Base-by-base conservation (phyloP, 2,113 vertebrate species). In the Cranoglanis bouderius region DNA sequence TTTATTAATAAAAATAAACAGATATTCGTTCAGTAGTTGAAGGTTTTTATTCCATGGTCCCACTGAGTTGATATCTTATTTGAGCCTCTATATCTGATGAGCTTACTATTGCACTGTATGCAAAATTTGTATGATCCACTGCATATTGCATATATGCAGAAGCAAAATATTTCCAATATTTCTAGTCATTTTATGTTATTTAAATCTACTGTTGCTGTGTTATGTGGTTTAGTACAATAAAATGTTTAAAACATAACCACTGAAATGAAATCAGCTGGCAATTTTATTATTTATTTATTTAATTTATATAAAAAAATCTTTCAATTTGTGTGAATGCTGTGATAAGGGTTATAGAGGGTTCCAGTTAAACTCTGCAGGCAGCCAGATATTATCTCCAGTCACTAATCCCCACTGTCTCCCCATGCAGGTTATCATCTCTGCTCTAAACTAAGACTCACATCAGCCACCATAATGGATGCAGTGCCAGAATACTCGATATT, bases 401-500 rank as follows among this genome's bases (percentile, higher is more conserved):
- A 89, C 86, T 89, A 89, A 89, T 90, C 81, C 88, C 59, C 53
- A 53, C 43, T 90, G 85, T 83, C 81, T 81, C 51, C 21, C 32
- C 63, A 51, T 70, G 57, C 89, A 92, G 92, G 89, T 74, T 85
- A 90, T 87, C 74, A 16, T 87, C 87, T 84, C 87, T 78, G 77
- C 78, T 90, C 72, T 89, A 90, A 82, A 55, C 88, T 87, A 92
- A 92, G 29, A 88, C 80, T 72, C 38, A 55, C 72, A 88, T 65
- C 89, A 59, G 49, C 75, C 67, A 40, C 57, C 92, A 86, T 80
- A 92, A 99, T 99, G 98, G 97, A 98, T 89, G 92, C 95, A 74
- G 93, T 63, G 21, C 97, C 97, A 89, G 97, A 99, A 32, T 94
- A 97, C 2, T 97, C 98, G 0, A 91, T 97, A 87, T 97, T 98